phyloP scores from a whole-genome alignment of 2,797 vertebrate genomes.

The Clarias fuscus region DNA sequence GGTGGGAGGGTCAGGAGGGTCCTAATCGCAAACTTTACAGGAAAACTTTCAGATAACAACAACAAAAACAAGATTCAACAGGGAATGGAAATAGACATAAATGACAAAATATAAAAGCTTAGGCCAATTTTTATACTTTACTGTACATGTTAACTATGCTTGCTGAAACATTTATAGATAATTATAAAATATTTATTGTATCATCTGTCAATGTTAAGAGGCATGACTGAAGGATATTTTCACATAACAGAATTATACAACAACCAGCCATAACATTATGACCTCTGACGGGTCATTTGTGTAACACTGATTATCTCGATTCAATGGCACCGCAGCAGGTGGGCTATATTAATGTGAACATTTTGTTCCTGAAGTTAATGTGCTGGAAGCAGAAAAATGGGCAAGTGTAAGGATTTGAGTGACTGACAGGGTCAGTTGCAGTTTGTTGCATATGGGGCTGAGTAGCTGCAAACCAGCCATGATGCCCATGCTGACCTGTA shows the following conservation, averaged over 20 bases:
- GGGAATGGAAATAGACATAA: background rate
- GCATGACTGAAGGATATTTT: background rate
- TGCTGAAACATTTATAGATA: background rate
- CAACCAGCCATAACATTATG: too few species aligned
- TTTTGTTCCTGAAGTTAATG: too few species aligned
- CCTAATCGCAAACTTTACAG: background rate
- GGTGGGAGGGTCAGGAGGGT: background rate
- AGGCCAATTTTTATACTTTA: background rate
- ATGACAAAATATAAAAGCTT: background rate
- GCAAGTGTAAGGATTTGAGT: too few species aligned
- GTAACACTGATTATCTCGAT: too few species aligned
- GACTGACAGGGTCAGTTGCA: too few species aligned
- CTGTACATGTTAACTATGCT: background rate
- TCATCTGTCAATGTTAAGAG: background rate
- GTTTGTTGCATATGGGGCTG: too few species aligned
- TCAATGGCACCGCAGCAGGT: too few species aligned
- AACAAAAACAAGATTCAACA: background rate
- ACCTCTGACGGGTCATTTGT: too few species aligned
- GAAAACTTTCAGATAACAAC: background rate
- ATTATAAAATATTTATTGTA: background rate
- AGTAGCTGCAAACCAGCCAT: too few species aligned
- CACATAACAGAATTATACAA: background rate
- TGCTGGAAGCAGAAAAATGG: too few species aligned
- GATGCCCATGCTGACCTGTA: too few species aligned
- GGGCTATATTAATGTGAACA: too few species aligned